phyloP scores from a whole-genome alignment of 1,140 invertebrate genomes.

The Heterodera schachtii region DNA sequence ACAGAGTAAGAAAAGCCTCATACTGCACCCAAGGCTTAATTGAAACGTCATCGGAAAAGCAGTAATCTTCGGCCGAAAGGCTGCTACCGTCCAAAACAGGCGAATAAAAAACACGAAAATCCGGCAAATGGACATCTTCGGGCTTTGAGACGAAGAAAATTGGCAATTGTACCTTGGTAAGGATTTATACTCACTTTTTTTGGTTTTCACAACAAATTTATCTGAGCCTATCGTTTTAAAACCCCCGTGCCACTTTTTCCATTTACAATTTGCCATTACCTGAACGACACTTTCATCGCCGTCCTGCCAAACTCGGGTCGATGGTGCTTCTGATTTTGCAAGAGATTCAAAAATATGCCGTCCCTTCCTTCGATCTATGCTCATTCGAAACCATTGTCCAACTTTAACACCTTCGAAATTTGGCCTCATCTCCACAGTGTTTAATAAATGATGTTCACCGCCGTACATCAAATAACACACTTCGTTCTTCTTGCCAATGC shows the following conservation, averaged over 20 bases:
- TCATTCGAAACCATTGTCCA: constrained; percentile 1
- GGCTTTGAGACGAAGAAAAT: not conserved
- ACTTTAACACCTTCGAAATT: not conserved
- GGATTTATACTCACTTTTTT: not conserved
- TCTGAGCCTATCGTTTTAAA: no score
- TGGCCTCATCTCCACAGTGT: constrained; percentile 4
- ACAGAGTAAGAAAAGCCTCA: not conserved
- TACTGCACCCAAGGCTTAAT: not conserved
- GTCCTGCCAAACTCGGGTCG: not conserved
- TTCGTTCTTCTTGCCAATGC: not conserved
- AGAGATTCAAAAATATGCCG: not conserved
- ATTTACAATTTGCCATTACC: not conserved
- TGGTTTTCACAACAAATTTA: no score
- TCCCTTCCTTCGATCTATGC: not conserved
- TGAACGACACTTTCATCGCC: not conserved
- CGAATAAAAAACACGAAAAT: not conserved
- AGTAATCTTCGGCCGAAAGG: not conserved
- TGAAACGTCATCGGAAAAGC: not conserved
- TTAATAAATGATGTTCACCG: not conserved
- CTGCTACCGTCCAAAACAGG: not conserved
- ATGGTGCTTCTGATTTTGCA: not conserved
- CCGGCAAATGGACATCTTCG: not conserved
- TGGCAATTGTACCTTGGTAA: not conserved
- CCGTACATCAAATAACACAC: not conserved
- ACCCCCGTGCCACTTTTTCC: not conserved